Conservation (phyloP, 2,797 vertebrate species). For the Rhabdomys pumilio region DNA sequence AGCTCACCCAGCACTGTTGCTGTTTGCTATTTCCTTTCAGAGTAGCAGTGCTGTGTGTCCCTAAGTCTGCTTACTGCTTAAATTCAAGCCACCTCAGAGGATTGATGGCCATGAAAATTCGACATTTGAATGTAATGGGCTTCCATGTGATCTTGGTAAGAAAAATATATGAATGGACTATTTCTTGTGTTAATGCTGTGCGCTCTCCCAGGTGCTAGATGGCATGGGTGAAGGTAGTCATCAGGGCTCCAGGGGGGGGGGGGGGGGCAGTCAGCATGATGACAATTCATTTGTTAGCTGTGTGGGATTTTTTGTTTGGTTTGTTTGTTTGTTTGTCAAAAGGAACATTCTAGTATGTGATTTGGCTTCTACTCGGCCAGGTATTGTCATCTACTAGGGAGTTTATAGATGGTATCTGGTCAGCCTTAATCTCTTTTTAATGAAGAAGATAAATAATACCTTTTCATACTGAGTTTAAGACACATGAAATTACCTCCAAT, state of each 20-base stretch:
- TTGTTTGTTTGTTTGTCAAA: constrained; percentile 39
- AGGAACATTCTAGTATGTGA: not conserved
- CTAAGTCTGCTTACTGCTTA: constrained; percentile 89
- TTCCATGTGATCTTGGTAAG: constrained; percentile 94
- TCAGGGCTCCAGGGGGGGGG: not conserved
- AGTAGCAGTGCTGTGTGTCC: constrained; percentile 92
- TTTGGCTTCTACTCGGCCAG: not conserved
- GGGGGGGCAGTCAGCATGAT: not conserved
- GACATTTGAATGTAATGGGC: constrained; percentile 93
- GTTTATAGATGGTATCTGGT: constrained; percentile 13
- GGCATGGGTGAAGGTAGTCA: not conserved
- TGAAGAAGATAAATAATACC: constrained; percentile 40
- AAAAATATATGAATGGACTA: constrained; percentile 1
- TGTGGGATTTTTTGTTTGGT: constrained; percentile 39
- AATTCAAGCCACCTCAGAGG: constrained; percentile 90
- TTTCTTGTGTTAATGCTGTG: not conserved
- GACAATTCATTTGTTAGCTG: not conserved
- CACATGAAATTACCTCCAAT: not conserved
- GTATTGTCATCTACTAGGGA: not conserved
- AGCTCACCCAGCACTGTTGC: not conserved
- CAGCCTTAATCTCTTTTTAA: constrained; percentile 23
- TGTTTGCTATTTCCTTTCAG: constrained; percentile 86
- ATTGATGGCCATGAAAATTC: constrained; percentile 91
- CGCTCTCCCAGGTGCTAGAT: not conserved
- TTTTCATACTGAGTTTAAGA: constrained; percentile 36